Evolutionary conservation across 2,797 vertebrate species (phyloP).

Genomic region (Okamejei kenojei): DNA sequence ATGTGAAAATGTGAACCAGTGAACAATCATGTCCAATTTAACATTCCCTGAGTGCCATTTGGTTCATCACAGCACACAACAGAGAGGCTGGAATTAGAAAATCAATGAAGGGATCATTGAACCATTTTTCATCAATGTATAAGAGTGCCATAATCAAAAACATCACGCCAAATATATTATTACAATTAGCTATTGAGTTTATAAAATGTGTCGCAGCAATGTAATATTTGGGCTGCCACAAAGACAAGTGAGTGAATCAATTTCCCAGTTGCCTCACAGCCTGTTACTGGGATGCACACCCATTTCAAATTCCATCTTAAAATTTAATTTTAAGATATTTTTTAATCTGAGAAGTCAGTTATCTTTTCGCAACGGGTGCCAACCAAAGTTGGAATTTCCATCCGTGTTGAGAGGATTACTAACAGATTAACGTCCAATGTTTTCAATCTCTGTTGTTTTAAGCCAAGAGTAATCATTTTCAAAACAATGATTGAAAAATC

Average conservation of each 20-base stretch:
- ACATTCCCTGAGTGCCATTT: not conserved
- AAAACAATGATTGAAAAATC: slow-evolving; percentile 8
- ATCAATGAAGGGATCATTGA: slow-evolving; percentile 28
- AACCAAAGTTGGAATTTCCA: not conserved
- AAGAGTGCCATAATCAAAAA: not conserved
- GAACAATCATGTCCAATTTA: slow-evolving; percentile 25
- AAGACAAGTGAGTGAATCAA: slow-evolving; percentile 6
- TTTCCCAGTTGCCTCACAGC: not conserved
- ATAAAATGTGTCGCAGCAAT: not conserved
- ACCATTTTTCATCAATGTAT: not conserved
- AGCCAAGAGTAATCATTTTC: not conserved
- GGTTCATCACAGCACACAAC: slow-evolving; percentile 12
- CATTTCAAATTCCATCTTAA: no score
- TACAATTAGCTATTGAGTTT: slow-evolving; percentile 20
- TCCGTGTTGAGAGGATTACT: not conserved
- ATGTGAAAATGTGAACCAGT: slow-evolving; percentile 2
- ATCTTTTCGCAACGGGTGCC: not conserved
- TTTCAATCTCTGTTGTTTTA: not conserved
- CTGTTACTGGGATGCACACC: not conserved
- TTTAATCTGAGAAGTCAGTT: not conserved
- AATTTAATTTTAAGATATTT: not conserved
- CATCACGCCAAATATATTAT: not conserved
- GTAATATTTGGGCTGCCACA: not conserved
- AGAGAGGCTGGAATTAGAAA: slow-evolving; percentile 22
- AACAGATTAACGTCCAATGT: not conserved